Evolutionary conservation across 2,888 invertebrate genomes (phyloP), one percentile per base, ranked within the genome.

Genomic region (Rhagophthalmus giganteus): DNA sequence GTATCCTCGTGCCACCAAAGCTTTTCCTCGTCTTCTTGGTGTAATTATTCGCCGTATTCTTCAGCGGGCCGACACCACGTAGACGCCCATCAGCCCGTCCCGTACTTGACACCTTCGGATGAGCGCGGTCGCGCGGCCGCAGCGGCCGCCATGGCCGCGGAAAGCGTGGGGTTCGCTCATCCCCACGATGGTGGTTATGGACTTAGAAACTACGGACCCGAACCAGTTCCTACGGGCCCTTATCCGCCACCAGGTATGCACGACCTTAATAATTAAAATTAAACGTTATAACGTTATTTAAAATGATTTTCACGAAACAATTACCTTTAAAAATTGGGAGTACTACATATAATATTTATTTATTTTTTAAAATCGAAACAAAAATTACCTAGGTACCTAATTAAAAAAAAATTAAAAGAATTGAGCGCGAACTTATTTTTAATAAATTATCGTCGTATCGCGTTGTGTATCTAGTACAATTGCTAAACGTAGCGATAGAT

Each of bases 211-310:
- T 89, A 89, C 73, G 79, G 78, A 41, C 84, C 85, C 1, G 87
- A 87, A 72, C 82, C 84, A 32, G 87, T 87, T 59, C 84, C 85
- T 64, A 84, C 86, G 65, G 86, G 85, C 51, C 87, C 88, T 28
- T 89, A 88, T 68, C 86, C 87, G 68, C 86, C 88, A 68, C 85
- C 88, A 82, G 88, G 89, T 83, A 82, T 32, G 52, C 13, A 15
- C 12, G n/a, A n/a, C 7, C 20, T 33, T 12, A 38, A 26, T 26
- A 34, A 24, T 11, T 15, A 33, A n/a, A n/a, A n/a, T n/a, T n/a
- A n/a, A n/a, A n/a, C n/a, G n/a, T n/a, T n/a, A n/a, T n/a, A n/a
- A n/a, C n/a, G n/a, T n/a, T n/a, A n/a, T n/a, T n/a, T n/a, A n/a
- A n/a, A n/a, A n/a, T n/a, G n/a, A n/a, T n/a, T n/a, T n/a, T n/a